phyloP scores from a whole-genome alignment of 1,140 invertebrate species.

The Pemphigus obesinymphae region DNA sequence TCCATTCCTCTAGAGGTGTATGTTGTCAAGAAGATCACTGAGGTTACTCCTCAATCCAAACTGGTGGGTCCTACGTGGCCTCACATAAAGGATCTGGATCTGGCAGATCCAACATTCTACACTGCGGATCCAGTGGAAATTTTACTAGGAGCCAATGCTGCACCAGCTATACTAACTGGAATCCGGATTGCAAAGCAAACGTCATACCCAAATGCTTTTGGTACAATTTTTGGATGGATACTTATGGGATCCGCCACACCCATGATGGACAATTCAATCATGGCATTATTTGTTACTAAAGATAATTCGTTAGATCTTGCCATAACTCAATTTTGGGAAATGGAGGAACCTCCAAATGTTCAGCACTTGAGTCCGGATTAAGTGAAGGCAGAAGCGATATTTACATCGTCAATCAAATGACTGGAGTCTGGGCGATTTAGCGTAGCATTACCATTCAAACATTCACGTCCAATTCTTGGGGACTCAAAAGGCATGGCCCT shows the following conservation, averaged over 20 bases:
- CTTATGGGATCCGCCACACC: neutral
- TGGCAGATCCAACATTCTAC: too few relatives aligned
- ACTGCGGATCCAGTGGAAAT: too few relatives aligned
- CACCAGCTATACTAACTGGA: neutral
- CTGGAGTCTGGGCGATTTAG: neutral
- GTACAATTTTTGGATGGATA: constrained; percentile 33
- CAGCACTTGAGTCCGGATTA: neutral
- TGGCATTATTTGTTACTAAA: neutral
- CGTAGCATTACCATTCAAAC: constrained; percentile 37
- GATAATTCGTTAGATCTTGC: neutral
- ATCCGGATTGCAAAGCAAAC: neutral
- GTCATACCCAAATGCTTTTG: neutral
- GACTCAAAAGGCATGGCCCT: constrained; percentile 8
- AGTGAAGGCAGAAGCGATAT: neutral
- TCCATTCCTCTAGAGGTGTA: neutral
- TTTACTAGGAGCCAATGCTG: too few relatives aligned
- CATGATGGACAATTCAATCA: neutral
- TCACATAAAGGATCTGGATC: too few relatives aligned
- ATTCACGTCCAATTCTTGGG: neutral
- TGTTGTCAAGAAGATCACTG: neutral
- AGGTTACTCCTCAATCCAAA: neutral
- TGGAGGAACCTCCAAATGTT: neutral
- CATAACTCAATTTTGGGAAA: neutral
- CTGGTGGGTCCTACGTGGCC: too few relatives aligned
- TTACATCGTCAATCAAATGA: neutral